Conservation (phyloP, 2,797 vertebrate genomes). For the Sphaeramia orbicularis region DNA sequence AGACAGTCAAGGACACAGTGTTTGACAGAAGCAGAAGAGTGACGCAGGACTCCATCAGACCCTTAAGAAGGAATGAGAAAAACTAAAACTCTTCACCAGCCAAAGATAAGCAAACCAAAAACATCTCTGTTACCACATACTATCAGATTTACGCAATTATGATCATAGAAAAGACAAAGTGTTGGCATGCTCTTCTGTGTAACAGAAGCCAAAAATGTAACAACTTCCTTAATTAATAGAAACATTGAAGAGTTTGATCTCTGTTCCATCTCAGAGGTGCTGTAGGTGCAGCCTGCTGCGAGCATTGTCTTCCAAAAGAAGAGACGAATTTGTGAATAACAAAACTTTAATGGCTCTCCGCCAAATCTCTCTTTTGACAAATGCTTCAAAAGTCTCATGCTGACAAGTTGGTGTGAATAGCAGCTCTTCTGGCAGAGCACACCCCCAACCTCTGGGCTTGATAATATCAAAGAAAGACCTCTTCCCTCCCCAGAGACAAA, state of each 20-base stretch:
- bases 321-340: conserved; percentile 78
- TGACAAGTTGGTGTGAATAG: conserved; percentile 81
- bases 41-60: conserved; percentile 74
- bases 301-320: conserved; percentile 64
- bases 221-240: conserved; percentile 45
- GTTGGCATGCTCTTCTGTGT: conserved; percentile 17
- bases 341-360: conserved; percentile 74
- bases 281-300: conserved; percentile 48
- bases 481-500: conserved; percentile 72
- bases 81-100: conserved; percentile 47
- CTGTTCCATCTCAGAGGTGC: conserved; percentile 30
- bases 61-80: conserved; percentile 66
- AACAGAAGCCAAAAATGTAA: background rate
- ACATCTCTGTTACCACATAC: conserved; percentile 10
- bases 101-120: conserved; percentile 26
- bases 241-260: conserved; percentile 46
- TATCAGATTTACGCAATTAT: conserved; percentile 29
- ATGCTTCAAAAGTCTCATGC: conserved; percentile 79
- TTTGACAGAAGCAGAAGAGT: conserved; percentile 69
- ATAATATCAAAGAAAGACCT: conserved; percentile 79
- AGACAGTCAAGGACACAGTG: conserved; percentile 71
- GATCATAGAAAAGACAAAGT: conserved; percentile 10
- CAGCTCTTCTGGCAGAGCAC: conserved; percentile 62
- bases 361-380: conserved; percentile 82
- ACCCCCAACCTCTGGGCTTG: conserved; percentile 58